A percentile compares a stretch with the other conserved stretches of the same genome.
phyloP scores from a whole-genome alignment of 2,888 invertebrate genomes.

The Acheta domesticus region DNA sequence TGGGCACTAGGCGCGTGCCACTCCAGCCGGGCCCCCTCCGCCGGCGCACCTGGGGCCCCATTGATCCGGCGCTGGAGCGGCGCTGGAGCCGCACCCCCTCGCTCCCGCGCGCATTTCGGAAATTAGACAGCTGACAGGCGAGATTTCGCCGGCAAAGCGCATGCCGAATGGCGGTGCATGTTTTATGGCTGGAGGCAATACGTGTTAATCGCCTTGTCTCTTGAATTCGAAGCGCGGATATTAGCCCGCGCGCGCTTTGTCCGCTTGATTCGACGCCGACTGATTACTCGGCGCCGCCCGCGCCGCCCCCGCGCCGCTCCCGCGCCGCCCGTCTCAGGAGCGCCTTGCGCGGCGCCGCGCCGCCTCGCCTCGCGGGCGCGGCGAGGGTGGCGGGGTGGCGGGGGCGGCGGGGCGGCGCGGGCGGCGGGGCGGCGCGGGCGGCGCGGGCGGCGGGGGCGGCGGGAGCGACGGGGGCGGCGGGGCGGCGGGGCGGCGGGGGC shows the following conservation, averaged over 20 bases:
- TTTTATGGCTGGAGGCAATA: not conserved
- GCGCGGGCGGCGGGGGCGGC: too few relatives aligned
- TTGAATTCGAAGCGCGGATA: not conserved
- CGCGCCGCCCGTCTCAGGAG: not conserved
- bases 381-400: too few relatives aligned
- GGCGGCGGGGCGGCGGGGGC: too few relatives aligned
- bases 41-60: not conserved
- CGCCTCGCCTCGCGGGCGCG: not conserved
- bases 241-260: too few relatives aligned
- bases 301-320: not conserved
- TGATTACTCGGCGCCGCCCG: too few relatives aligned
- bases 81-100: not conserved
- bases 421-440: too few relatives aligned
- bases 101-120: not conserved
- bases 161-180: constrained; percentile 8
- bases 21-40: too few relatives aligned
- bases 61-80: not conserved
- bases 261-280: too few relatives aligned
- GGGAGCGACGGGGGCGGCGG: not conserved
- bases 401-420: too few relatives aligned
- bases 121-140: not conserved
- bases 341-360: not conserved
- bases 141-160: not conserved
- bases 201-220: constrained; percentile 18
- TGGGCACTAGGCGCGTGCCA: too few relatives aligned